phyloP scores from a whole-genome alignment of 1,140 invertebrate genomes.

The Brachionus rotundiformis region DNA sequence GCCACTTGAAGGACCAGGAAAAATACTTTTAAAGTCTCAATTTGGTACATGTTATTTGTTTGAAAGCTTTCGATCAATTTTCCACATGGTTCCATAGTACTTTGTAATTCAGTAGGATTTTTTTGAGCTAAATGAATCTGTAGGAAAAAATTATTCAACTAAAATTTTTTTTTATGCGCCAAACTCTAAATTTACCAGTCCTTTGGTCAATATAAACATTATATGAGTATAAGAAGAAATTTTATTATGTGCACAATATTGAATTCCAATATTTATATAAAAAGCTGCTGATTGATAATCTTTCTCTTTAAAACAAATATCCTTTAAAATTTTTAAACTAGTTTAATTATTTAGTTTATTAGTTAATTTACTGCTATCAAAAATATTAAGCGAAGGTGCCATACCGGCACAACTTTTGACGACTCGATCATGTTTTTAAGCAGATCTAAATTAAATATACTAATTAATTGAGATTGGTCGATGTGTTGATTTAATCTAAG shows the following conservation, averaged over 20 bases:
- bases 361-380: slow-evolving; percentile 38
- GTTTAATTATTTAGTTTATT: too few species aligned
- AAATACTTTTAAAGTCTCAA: slow-evolving; percentile 36
- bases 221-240: slow-evolving; percentile 37
- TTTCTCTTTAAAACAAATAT: slow-evolving; percentile 25
- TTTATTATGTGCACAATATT: neutral
- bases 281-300: slow-evolving; percentile 19
- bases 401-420: neutral
- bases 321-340: neutral
- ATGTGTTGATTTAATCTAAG: neutral
- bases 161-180: neutral
- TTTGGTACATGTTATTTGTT: slow-evolving; percentile 31
- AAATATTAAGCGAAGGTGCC: slow-evolving; percentile 32
- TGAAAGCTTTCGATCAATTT: slow-evolving; percentile 39
- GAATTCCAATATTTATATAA: neutral
- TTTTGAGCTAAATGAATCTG: slow-evolving; percentile 27
- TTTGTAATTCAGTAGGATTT: slow-evolving; percentile 37
- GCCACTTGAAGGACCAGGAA: slow-evolving; percentile 44
- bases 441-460: slow-evolving; percentile 8
- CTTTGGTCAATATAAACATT: slow-evolving; percentile 29
- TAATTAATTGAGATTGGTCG: neutral
- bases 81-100: slow-evolving; percentile 42
- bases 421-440: slow-evolving; percentile 40
- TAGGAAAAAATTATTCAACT: neutral
- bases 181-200: neutral